These are phyloP conservation scores for Peromyscus nudipes DNA, from an alignment of 2,797 vertebrate genomes.

Conservation along the genomic window DNA sequence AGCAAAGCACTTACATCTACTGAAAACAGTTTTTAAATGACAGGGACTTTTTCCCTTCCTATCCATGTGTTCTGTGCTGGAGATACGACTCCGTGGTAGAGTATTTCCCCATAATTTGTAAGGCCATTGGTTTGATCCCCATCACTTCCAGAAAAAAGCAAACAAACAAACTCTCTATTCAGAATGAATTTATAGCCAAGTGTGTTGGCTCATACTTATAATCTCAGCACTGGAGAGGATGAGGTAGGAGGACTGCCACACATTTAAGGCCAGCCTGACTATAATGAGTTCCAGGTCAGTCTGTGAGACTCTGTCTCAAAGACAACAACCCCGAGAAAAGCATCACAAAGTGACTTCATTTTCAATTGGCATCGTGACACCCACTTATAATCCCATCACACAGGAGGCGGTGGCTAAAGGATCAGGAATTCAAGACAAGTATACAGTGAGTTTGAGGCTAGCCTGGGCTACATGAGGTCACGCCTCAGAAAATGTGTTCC, in stretches of 20 bases:
- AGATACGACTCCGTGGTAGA: not conserved
- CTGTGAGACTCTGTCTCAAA: not conserved
- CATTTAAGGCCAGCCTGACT: not conserved
- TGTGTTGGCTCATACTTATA: not conserved
- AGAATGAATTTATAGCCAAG: not conserved
- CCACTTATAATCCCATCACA: not conserved
- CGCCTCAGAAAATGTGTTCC: not conserved
- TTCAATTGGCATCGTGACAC: not conserved
- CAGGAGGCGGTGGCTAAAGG: not conserved
- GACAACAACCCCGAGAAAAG: not conserved
- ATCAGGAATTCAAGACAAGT: not conserved
- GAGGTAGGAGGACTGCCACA: not conserved
- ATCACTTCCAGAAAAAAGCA: not conserved
- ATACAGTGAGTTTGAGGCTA: not conserved
- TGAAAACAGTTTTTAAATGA: not conserved
- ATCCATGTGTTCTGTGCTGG: not conserved
- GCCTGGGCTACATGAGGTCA: not conserved
- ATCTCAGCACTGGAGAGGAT: not conserved
- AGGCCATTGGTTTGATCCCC: not conserved
- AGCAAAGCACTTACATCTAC: conserved; percentile 5
- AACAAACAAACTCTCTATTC: not conserved
- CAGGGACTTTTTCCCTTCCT: not conserved
- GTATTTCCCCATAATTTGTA: not conserved
- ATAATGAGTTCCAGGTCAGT: not conserved
- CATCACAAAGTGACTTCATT: not conserved